Evolutionary conservation across 2,888 invertebrate genomes (phyloP), one percentile per base, ranked within the genome.

Genomic region (Sycophila texana): DNA sequence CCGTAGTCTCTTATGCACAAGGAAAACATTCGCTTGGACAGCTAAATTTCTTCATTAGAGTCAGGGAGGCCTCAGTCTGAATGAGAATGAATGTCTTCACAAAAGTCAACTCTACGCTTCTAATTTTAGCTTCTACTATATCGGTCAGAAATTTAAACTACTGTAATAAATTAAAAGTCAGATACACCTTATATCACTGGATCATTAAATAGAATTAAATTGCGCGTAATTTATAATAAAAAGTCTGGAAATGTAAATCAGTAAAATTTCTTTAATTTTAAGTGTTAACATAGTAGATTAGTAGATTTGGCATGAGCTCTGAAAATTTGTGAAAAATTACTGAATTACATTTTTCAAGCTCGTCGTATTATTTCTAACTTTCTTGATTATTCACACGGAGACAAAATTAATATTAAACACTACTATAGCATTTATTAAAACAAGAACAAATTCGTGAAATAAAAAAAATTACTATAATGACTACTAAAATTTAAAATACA

Each of bases 41-140:
- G 71, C 60, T 71, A 60, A 71, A 71, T 71, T 71, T 71, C 71
- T 71, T 71, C 71, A 71, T 71, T 71, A 71, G 22, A 71, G 60
- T 60, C 60, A 22, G 60, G 30, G 57, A 16, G 14, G 26, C 49
- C 22, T n/a, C 39, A 39, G 39, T 20, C 57, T 55, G 57, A 57
- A 57, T 68, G 39, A n/a, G n/a, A 57, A 68, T 49, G 49, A 20
- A 22, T 20, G 22, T 22, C 20, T 18, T 20, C 49, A 22, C 49
- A 49, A 58, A 58, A 66, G 49, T 49, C 22, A 66, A n/a, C 12
- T 18, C n/a, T 20, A 13, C n/a, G 16, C 4, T 26, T 53, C n/a
- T 53, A n/a, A 53, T 53, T 53, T 53, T 53, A n/a, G n/a, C 53
- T 13, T n/a, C 5, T 14, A 53, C 53, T 14, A 53, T n/a, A 53